These are phyloP conservation scores for Zosterops japonicus DNA, from an alignment of 2,113 vertebrate genomes.

Conservation along the genomic window DNA sequence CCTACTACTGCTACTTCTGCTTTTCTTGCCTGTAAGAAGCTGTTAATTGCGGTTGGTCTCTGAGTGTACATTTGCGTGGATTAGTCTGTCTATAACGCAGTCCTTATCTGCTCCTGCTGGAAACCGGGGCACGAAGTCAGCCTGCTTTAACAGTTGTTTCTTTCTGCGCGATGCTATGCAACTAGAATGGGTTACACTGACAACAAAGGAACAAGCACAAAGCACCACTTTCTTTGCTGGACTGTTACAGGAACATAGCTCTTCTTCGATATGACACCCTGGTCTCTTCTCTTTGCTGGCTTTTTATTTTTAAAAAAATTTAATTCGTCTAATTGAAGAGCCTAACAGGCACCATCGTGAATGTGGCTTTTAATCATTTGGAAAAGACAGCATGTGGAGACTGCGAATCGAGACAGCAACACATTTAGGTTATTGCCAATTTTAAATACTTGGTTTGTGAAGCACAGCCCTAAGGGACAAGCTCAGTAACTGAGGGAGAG, in stretches of 20 bases:
- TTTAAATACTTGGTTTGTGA: slow-evolving; percentile 78
- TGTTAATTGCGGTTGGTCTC: slow-evolving; percentile 58
- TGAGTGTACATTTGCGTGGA: slow-evolving; percentile 72
- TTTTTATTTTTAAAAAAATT: neutral
- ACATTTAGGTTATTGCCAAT: slow-evolving; percentile 80
- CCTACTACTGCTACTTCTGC: neutral
- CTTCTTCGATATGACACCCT: slow-evolving; percentile 39
- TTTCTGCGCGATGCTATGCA: slow-evolving; percentile 75
- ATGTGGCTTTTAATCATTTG: slow-evolving; percentile 77
- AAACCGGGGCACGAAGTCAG: slow-evolving; percentile 73
- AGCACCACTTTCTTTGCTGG: slow-evolving; percentile 70
- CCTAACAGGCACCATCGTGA: slow-evolving; percentile 68
- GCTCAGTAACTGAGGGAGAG: slow-evolving; percentile 74
- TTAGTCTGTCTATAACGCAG: slow-evolving; percentile 72
- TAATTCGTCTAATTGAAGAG: slow-evolving; percentile 67
- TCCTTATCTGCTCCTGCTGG: slow-evolving; percentile 74
- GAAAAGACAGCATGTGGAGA: slow-evolving; percentile 77
- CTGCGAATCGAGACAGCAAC: slow-evolving; percentile 70
- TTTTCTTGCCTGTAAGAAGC: slow-evolving; percentile 60
- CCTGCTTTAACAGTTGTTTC: slow-evolving; percentile 71
- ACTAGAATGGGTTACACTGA: slow-evolving; percentile 70
- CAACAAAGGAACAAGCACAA: slow-evolving; percentile 78
- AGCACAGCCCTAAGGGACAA: slow-evolving; percentile 80
- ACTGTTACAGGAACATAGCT: slow-evolving; percentile 69
- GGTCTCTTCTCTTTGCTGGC: slow-evolving; percentile 19